phyloP scores from a whole-genome alignment of 2,888 invertebrate genomes.

The Troides helena region DNA sequence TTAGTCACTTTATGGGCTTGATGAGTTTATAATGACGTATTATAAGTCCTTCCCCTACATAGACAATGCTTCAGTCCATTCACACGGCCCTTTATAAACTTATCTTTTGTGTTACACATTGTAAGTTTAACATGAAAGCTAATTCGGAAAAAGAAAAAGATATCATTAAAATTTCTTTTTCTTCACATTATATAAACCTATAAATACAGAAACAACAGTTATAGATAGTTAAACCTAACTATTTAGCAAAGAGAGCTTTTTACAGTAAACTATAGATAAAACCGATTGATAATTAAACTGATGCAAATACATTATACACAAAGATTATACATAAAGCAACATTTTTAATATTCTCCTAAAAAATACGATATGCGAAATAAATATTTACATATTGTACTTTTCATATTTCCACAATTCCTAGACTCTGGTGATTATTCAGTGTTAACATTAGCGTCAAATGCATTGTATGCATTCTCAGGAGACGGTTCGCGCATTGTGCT shows the following conservation, averaged over 20 bases:
- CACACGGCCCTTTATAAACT: constrained; percentile 2
- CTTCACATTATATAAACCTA: too few species aligned
- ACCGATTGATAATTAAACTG: not conserved
- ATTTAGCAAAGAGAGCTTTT: too few species aligned
- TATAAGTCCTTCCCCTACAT: not conserved
- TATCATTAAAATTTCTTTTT: not conserved
- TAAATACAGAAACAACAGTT: too few species aligned
- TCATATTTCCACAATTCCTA: not conserved
- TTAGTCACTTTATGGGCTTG: not conserved
- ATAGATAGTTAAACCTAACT: too few species aligned
- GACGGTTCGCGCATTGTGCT: constrained; percentile 12
- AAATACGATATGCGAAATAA: not conserved
- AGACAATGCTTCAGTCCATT: not conserved
- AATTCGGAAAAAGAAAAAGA: not conserved
- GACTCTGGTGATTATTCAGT: not conserved
- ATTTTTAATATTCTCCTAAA: not conserved
- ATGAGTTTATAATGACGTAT: constrained; percentile 2
- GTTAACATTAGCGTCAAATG: constrained; percentile 25
- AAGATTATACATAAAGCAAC: not conserved
- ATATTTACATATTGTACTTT: not conserved
- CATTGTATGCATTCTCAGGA: constrained; percentile 22
- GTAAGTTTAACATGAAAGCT: not conserved
- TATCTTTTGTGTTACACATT: constrained; percentile 1
- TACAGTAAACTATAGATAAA: too few species aligned
- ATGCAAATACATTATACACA: not conserved